Base-by-base conservation (phyloP, 2,113 vertebrate species). In the Mastomys natalensis region DNA sequence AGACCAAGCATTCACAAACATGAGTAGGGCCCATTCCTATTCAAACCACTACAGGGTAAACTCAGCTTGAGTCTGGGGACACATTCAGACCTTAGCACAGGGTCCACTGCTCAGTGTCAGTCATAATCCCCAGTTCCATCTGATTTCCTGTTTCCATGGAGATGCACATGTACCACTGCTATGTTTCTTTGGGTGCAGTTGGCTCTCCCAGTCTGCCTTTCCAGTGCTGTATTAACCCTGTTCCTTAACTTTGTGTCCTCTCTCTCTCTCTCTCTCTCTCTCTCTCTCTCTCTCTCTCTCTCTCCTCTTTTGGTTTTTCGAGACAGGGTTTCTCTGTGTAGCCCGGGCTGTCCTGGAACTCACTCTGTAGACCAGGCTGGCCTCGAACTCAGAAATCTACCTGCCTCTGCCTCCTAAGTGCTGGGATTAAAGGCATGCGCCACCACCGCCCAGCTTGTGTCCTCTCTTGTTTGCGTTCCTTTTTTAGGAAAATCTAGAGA, bases 401-500 rank as follows among this genome's bases (percentile, higher is more conserved):
- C n/a, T n/a, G n/a, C n/a, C n/a, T n/a, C n/a, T n/a, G n/a, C n/a
- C n/a, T n/a, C n/a, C n/a, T n/a, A n/a, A n/a, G n/a, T n/a, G n/a
- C n/a, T n/a, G n/a, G n/a, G n/a, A n/a, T n/a, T n/a, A n/a, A n/a
- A n/a, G n/a, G n/a, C n/a, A n/a, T n/a, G n/a, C n/a, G n/a, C n/a
- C n/a, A n/a, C n/a, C n/a, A n/a, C n/a, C n/a, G n/a, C n/a, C n/a
- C n/a, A n/a, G n/a, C n/a, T 43, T 29, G 7, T 29, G 81, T 68
- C 55, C 60, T 80, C 78, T 40, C 40, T 66, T 86, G 45, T 92
- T 55, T 40, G 24, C 66, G 24, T 81, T 13, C 43, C 43, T 66
- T 24, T 89, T 84, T 89, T n/a, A 92, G 17, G 40, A 29, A 89
- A 81, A 60, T 68, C 40, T 55, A 80, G 40, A 95, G 62, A 78